These are phyloP conservation scores for Aricia artaxerxes DNA, from an alignment of 2,888 invertebrate genomes.

Conservation along the genomic window DNA sequence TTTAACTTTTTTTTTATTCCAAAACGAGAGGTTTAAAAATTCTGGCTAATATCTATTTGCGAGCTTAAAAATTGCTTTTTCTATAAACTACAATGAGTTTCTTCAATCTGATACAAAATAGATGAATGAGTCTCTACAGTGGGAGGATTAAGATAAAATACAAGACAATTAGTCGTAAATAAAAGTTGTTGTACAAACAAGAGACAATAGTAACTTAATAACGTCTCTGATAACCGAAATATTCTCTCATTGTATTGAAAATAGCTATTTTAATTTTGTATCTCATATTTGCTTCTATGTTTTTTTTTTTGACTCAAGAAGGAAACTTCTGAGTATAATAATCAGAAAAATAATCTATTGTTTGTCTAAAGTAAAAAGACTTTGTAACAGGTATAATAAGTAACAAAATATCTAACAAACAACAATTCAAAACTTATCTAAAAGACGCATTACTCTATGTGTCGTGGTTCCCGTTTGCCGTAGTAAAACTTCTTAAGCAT, in stretches of 20 bases:
- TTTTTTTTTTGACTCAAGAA: not conserved
- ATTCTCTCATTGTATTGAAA: not conserved
- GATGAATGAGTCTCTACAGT: conserved; percentile 14
- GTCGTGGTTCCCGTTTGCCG: not conserved
- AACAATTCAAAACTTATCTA: too few relatives aligned
- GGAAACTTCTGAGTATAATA: not conserved
- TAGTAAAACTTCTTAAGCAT: not conserved
- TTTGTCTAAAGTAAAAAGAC: too few relatives aligned
- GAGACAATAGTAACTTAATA: conserved; percentile 24
- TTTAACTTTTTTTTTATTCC: conserved; percentile 1
- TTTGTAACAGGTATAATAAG: too few relatives aligned
- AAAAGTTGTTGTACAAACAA: conserved; percentile 28
- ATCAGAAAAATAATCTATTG: too few relatives aligned
- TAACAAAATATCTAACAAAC: too few relatives aligned
- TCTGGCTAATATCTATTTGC: not conserved
- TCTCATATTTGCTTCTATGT: not conserved
- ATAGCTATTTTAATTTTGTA: not conserved
- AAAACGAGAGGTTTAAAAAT: not conserved
- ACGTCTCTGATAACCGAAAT: conserved; percentile 27
- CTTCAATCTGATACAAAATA: conserved; percentile 34
- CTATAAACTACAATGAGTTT: conserved; percentile 12
- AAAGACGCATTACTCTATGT: not conserved
- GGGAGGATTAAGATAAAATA: conserved; percentile 32
- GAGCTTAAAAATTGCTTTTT: not conserved
- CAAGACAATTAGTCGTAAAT: conserved; percentile 29